A percentile compares a stretch with the other conserved stretches of the same genome.
phyloP scores from a whole-genome alignment of 2,888 invertebrate species.

The Pristionchus entomophagus region DNA sequence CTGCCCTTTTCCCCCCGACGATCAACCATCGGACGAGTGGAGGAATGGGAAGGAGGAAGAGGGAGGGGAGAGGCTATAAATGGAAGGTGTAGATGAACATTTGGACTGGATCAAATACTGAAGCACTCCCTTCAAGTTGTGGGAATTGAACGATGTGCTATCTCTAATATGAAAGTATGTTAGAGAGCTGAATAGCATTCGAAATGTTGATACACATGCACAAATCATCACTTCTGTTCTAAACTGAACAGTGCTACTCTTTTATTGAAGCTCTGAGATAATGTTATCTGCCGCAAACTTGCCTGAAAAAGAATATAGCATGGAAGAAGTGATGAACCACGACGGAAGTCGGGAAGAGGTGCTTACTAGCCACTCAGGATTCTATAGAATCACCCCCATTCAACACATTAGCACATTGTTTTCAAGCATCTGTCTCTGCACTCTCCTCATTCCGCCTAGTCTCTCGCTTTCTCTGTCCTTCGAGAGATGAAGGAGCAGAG shows the following conservation, averaged over 20 bases:
- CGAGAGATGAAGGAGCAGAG: too few species aligned
- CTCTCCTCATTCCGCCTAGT: background rate
- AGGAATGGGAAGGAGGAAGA: background rate
- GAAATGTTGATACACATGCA: too few species aligned
- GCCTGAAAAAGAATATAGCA: background rate
- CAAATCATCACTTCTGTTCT: background rate
- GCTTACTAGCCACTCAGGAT: too few species aligned
- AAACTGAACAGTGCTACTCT: background rate
- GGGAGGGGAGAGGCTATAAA: background rate
- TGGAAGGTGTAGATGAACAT: background rate
- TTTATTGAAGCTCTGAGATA: background rate
- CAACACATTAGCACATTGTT: conserved; percentile 6
- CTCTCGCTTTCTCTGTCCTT: too few species aligned
- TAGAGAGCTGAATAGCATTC: too few species aligned
- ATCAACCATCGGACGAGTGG: background rate
- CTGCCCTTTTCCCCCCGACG: background rate
- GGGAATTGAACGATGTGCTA: too few species aligned
- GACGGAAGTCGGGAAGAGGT: too few species aligned
- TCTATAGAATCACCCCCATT: background rate
- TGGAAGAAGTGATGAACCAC: background rate
- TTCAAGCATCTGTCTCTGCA: background rate
- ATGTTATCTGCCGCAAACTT: too few species aligned
- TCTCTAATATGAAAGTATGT: too few species aligned
- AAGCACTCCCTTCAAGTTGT: background rate
- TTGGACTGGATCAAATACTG: background rate